phyloP scores from a whole-genome alignment of 2,113 vertebrate species.

The Cottus gobio region DNA sequence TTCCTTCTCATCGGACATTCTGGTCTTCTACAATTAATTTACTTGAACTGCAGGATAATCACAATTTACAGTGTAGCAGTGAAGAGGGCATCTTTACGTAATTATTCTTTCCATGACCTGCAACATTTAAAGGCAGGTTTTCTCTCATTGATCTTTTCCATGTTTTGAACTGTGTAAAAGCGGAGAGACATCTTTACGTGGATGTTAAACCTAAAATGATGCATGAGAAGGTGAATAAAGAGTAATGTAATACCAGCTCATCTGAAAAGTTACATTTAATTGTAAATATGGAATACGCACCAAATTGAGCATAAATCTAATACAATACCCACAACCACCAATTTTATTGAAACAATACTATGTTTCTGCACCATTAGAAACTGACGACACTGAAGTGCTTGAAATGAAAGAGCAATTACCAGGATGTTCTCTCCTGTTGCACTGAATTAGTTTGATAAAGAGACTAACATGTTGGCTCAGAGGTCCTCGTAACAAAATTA shows the following conservation, averaged over 20 bases:
- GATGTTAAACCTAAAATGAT: constrained; percentile 19
- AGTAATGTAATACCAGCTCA: not conserved
- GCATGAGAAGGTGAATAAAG: not conserved
- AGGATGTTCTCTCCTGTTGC: not conserved
- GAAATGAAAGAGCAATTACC: constrained; percentile 14
- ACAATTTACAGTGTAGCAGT: constrained; percentile 23
- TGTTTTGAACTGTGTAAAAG: constrained; percentile 11
- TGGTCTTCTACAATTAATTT: constrained; percentile 52
- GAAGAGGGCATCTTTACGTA: constrained; percentile 14
- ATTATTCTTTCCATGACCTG: constrained; percentile 42
- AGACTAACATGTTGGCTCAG: not conserved
- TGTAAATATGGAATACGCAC: not conserved
- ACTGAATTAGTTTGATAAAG: constrained; percentile 20
- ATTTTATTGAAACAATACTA: not conserved
- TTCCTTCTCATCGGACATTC: not conserved
- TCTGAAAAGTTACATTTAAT: not conserved
- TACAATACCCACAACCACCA: not conserved
- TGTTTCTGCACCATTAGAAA: not conserved
- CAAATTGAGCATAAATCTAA: not conserved
- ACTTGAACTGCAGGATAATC: constrained; percentile 32
- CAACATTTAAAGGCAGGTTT: not conserved
- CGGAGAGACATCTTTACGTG: not conserved
- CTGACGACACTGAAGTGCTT: not conserved
- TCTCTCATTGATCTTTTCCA: constrained; percentile 27
- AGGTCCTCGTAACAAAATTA: constrained; percentile 3